Percentiles rank a stretch among this genome's conserved stretches.
These are phyloP conservation scores for Tragelaphus scriptus DNA, from an alignment of 2,113 vertebrate genomes.

Conservation along the genomic window DNA sequence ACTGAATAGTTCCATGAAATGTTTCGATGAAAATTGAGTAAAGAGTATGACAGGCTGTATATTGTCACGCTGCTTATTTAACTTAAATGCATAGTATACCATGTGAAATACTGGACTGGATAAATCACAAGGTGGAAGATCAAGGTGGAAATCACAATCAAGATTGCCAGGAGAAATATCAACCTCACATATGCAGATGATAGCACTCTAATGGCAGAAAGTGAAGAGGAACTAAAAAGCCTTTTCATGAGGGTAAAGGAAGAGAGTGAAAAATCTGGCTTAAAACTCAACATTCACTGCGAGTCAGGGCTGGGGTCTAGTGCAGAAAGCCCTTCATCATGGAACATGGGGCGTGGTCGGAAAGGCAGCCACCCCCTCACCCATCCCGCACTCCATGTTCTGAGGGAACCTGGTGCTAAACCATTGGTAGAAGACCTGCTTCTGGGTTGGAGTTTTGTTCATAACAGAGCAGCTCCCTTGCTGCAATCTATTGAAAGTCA, in stretches of 20 bases:
- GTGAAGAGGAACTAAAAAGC: not conserved
- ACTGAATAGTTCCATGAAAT: not conserved
- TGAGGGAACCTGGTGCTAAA: not conserved
- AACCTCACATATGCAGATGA: not conserved
- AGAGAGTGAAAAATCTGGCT: not conserved
- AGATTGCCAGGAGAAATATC: not conserved
- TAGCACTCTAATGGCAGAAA: not conserved
- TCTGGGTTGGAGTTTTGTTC: not conserved
- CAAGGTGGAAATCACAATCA: not conserved
- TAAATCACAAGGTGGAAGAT: not conserved
- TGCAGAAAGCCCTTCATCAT: not conserved
- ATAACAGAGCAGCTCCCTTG: not conserved
- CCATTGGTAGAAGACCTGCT: not conserved
- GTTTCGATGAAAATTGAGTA: rapidly evolving
- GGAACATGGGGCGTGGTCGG: rapidly evolving
- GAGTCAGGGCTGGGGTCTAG: rapidly evolving
- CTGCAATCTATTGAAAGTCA: not conserved
- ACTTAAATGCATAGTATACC: not conserved
- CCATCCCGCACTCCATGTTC: not conserved
- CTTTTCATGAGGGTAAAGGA: not conserved
- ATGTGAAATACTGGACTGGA: not conserved
- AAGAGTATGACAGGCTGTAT: not conserved
- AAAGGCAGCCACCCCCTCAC: not conserved
- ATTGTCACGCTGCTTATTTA: not conserved
- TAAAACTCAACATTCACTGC: not conserved